Conservation (phyloP, 2,797 vertebrate genomes). For the Thunnus albacares region DNA sequence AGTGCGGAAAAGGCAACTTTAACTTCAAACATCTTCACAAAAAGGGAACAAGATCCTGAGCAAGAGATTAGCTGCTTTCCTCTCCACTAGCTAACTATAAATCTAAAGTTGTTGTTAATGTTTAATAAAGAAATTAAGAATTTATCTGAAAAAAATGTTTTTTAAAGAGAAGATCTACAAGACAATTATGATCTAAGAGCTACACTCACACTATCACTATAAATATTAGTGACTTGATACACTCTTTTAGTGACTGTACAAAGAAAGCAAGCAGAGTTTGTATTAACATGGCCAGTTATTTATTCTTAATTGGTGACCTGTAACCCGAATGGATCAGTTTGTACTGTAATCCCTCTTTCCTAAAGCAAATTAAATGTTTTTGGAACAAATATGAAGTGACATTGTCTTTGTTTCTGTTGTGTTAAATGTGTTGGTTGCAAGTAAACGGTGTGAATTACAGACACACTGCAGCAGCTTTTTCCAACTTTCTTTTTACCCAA, state of each 20-base stretch:
- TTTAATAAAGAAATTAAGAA: constrained; percentile 75
- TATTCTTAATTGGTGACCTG: constrained; percentile 87
- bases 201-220: constrained; percentile 69
- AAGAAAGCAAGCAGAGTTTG: constrained; percentile 75
- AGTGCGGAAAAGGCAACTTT: constrained; percentile 35
- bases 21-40: constrained; percentile 54
- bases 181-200: constrained; percentile 58
- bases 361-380: constrained; percentile 85
- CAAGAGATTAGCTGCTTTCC: constrained; percentile 65
- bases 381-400: constrained; percentile 59
- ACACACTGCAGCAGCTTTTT: too few species aligned
- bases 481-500: neutral
- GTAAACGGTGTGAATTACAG: neutral
- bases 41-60: constrained; percentile 79
- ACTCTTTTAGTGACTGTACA: constrained; percentile 81
- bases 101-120: constrained; percentile 72
- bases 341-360: constrained; percentile 84
- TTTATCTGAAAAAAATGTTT: constrained; percentile 58
- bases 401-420: constrained; percentile 19
- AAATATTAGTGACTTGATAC: constrained; percentile 76
- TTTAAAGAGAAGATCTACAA: constrained; percentile 63
- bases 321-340: constrained; percentile 83
- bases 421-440: neutral
- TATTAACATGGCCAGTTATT: constrained; percentile 89
- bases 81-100: constrained; percentile 66